Conservation (phyloP, 2,888 invertebrate species). For the Drosophila planitibia region DNA sequence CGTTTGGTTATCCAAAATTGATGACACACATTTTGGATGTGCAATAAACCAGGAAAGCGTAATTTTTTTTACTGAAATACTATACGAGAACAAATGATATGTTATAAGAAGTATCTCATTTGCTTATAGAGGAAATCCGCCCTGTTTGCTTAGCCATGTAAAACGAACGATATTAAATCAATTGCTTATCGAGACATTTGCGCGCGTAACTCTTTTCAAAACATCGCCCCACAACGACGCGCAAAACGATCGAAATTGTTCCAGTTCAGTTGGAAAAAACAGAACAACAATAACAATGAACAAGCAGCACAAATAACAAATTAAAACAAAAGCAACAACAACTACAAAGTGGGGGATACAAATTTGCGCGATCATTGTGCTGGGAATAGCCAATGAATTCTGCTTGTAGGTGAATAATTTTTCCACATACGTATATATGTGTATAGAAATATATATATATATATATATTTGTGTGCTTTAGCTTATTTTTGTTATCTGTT, state of each 20-base stretch:
- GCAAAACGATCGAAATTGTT: constrained; percentile 58
- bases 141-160: constrained; percentile 48
- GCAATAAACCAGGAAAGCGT: background rate
- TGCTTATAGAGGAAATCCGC: constrained; percentile 42
- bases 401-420: constrained; percentile 32
- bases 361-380: constrained; percentile 73
- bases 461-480: background rate
- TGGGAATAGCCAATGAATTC: constrained; percentile 65
- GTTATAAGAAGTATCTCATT: constrained; percentile 5
- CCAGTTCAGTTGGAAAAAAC: constrained; percentile 65
- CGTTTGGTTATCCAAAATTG: background rate
- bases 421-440: background rate
- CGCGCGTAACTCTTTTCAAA: constrained; percentile 38
- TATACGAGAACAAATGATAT: constrained; percentile 6
- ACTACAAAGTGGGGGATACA: constrained; percentile 47
- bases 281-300: constrained; percentile 35
- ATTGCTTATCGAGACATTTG: constrained; percentile 44
- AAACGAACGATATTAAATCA: constrained; percentile 52
- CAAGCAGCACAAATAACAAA: constrained; percentile 44
- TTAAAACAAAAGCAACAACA: constrained; percentile 47
- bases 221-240: constrained; percentile 40
- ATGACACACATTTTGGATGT: background rate
- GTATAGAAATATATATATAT: background rate
- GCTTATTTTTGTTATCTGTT: constrained; percentile 2
- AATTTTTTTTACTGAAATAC: background rate